Conservation (phyloP, 1,140 invertebrate genomes). For the Stegodyphus dumicola region DNA sequence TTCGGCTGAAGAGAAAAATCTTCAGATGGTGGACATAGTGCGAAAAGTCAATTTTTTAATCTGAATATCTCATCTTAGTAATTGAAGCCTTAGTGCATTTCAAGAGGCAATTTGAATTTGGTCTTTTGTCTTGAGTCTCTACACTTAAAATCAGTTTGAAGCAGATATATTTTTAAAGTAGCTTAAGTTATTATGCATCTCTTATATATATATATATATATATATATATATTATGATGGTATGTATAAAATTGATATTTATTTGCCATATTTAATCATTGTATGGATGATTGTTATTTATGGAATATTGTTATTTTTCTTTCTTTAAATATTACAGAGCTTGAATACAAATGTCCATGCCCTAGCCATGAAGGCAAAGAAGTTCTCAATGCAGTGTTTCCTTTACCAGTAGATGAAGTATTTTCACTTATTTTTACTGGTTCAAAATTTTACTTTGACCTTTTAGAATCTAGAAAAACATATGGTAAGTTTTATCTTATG, state of each 20-base stretch:
- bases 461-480: constrained; percentile 81
- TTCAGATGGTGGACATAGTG: too few relatives aligned
- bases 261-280: not conserved
- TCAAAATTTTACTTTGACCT: constrained; percentile 90
- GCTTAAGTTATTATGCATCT: too few relatives aligned
- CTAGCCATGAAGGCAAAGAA: constrained; percentile 82
- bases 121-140: too few relatives aligned
- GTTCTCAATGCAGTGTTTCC: constrained; percentile 77
- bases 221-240: too few relatives aligned
- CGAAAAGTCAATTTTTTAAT: too few relatives aligned
- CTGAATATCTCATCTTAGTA: too few relatives aligned
- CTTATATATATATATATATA: too few relatives aligned
- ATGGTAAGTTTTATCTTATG: constrained; percentile 72
- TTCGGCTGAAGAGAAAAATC: too few relatives aligned
- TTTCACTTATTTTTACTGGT: constrained; percentile 92
- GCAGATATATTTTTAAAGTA: too few relatives aligned
- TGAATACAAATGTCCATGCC: constrained; percentile 65
- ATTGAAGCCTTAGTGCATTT: too few relatives aligned
- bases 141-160: too few relatives aligned
- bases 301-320: not conserved
- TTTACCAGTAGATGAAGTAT: constrained; percentile 85
- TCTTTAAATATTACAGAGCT: constrained; percentile 21
- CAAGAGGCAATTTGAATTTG: too few relatives aligned
- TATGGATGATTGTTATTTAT: not conserved
- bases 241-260: not conserved